Base-by-base conservation (phyloP, 2,797 vertebrate species). In the Myotis myotis region DNA sequence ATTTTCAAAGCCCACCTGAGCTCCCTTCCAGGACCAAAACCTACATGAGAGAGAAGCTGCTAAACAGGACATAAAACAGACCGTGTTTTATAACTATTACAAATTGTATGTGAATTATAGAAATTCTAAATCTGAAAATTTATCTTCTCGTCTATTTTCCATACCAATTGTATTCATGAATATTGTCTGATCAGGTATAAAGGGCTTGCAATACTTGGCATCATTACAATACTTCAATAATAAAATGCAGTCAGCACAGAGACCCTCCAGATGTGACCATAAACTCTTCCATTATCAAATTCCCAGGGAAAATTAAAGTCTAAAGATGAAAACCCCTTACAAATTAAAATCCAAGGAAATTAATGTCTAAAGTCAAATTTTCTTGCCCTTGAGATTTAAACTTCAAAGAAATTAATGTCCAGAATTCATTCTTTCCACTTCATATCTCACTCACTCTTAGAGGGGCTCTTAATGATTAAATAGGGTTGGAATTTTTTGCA, bases 371-470 rank as follows among this genome's bases (percentile, higher is more conserved):
- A 64, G 13, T 91, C 25, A 75, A 75, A 90, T 80, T 85, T 38
- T 72, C 75, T 92, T 92, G 64, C 33, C 57, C 49, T 96, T 89
- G 41, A 87, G 33, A 83, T 79, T 92, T 95, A 81, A 89, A 76
- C 68, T 81, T 86, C 60, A 76, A 74, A 86, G 57, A 93, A 81
- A 64, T 79, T 83, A 87, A 87, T 53, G 36, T 78, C 55, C 17
- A n/a, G 49, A 89, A 83, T 74, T 94, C 30, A 92, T 87, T 51
- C n/a, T 83, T 70, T 92, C 41, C 9, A 60, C 16, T 87, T 91
- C 12, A 7, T 81, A 68, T 89, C 79, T 95, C 38, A 78, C 23
- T 85, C 44, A 66, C 8, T 90, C 23, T 83, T 82, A 66, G 47
- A 79, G 13, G 22, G 25, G 15, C 89, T 55, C 44, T 89, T 82